Conservation (phyloP, 2,113 vertebrate species). For the Oncorhynchus mykiss region DNA sequence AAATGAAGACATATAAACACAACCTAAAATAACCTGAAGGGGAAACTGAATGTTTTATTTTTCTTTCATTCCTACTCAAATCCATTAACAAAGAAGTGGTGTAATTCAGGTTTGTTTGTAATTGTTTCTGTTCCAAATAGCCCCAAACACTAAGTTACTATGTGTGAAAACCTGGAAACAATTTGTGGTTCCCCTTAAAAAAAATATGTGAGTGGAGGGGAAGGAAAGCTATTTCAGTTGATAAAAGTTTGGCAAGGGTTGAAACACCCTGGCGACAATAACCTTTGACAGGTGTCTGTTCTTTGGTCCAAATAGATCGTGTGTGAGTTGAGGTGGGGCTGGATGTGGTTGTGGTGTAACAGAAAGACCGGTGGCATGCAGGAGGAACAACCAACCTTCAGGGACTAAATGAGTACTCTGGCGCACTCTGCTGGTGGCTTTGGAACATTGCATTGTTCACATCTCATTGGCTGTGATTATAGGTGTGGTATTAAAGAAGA, state of each 20-base stretch:
- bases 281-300: constrained; percentile 56
- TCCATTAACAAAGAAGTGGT: constrained; percentile 46
- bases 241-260: constrained; percentile 41
- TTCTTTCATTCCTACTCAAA: constrained; percentile 38
- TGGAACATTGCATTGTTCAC: constrained; percentile 17
- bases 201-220: constrained; percentile 16
- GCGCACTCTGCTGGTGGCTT: constrained; percentile 62
- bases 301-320: constrained; percentile 31
- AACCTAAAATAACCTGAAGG: constrained; percentile 52
- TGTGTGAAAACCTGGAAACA: constrained; percentile 63
- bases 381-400: not conserved
- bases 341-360: constrained; percentile 21
- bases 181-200: constrained; percentile 56
- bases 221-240: constrained; percentile 47
- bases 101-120: constrained; percentile 55
- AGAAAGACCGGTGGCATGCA: constrained; percentile 15
- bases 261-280: constrained; percentile 34
- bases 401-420: constrained; percentile 55
- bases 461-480: not conserved
- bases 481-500: not conserved
- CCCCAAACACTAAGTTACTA: constrained; percentile 61
- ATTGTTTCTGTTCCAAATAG: constrained; percentile 62
- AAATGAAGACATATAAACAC: not conserved
- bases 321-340: constrained; percentile 1
- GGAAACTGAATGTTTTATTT: constrained; percentile 46